Base-by-base conservation (phyloP, 1,140 invertebrate species). In the Orchesella cincta region DNA sequence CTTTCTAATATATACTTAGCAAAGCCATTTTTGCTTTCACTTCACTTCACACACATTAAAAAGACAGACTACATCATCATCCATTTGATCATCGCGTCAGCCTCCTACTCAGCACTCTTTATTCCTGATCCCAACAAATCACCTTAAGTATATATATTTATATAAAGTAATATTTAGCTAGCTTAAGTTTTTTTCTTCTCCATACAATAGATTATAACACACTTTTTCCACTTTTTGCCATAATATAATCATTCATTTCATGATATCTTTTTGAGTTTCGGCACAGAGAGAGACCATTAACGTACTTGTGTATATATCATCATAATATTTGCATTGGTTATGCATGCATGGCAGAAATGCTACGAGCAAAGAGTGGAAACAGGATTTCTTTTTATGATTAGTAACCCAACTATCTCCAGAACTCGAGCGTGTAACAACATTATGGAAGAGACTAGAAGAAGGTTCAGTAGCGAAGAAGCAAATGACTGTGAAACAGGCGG, bases 361-460 rank as follows among this genome's bases (percentile, higher is more conserved):
- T n/a, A n/a, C n/a, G n/a, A 46, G 20, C 39, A 12, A 3, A 57
- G 26, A n/a, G 26, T 23, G 54, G 54, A 57, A 57, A 57, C 26
- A 8, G 54, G 14, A 57, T 12, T 57, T 23, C 54, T 14, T 57
- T 57, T 57, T 26, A 57, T 23, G 54, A 57, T 5, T 57, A 57
- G 54, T 57, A 57, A 57, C 54, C 23, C 29, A 31, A 31, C 39
- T 46, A 29, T 67, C 8, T 67, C 1, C 8, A 67, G 8, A 67
- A 31, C 14, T 67, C 33, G 28, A 67, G 62, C 33, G 62, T 23
- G 62, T 67, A 67, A 67, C 39, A 12, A 12, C 31, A 67, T n/a
- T 57, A 57, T 67, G 62, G 62, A 67, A 67, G 62, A 67, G 62
- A 67, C 62, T 67, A 67, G 62, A 67, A 67, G 62, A 31, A 33